phyloP scores from a whole-genome alignment of 2,113 vertebrate genomes.

The Promerops cafer region DNA sequence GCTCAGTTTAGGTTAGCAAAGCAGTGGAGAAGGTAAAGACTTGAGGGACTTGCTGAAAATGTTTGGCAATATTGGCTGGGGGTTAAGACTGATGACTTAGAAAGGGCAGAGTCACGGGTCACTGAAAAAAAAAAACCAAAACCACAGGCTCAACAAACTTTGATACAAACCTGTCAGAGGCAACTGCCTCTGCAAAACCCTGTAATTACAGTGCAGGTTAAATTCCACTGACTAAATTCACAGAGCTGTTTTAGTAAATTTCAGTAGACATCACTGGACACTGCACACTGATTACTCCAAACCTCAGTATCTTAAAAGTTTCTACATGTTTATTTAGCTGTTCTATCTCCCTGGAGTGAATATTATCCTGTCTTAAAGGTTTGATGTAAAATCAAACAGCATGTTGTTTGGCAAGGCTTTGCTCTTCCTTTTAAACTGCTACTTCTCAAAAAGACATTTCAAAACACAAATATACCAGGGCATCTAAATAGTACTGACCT shows the following conservation, averaged over 20 bases:
- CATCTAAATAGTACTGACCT: constrained; percentile 43
- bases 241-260: not conserved
- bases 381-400: constrained; percentile 43
- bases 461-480: constrained; percentile 11
- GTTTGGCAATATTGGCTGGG: not conserved
- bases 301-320: not conserved
- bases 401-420: not conserved
- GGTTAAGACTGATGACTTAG: not conserved
- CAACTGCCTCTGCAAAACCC: not conserved
- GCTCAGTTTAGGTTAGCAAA: not conserved
- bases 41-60: not conserved
- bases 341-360: constrained; percentile 2
- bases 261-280: not conserved
- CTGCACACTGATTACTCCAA: not conserved
- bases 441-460: constrained; percentile 28
- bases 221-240: not conserved
- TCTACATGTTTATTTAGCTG: constrained; percentile 1
- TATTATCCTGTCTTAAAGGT: constrained; percentile 16
- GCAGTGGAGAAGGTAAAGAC: not conserved
- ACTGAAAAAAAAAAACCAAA: not conserved
- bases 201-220: not conserved
- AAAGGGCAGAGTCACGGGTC: not conserved
- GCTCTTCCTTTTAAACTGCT: not conserved
- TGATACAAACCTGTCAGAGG: not conserved
- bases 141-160: not conserved